Conservation (phyloP, 2,113 vertebrate species). For the Chloroceryle aenea region DNA sequence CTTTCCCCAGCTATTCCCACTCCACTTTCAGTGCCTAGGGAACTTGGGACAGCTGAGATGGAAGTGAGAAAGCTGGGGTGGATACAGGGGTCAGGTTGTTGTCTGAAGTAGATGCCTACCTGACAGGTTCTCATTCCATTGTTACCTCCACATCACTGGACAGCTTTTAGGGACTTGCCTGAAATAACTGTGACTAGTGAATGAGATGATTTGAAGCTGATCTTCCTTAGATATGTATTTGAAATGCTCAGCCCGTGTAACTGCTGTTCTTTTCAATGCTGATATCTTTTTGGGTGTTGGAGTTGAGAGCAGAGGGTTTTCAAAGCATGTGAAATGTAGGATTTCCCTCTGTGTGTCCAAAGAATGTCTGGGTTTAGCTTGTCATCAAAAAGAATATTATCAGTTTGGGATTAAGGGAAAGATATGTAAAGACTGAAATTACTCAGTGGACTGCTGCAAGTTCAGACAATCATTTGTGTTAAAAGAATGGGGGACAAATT, state of each 20-base stretch:
- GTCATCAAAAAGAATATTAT: not conserved
- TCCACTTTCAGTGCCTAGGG: not conserved
- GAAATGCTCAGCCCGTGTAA: not conserved
- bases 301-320: not conserved
- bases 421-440: not conserved
- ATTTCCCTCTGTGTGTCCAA: not conserved
- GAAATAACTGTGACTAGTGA: not conserved
- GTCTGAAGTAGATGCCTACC: not conserved
- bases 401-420: not conserved
- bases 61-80: not conserved
- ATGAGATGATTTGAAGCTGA: not conserved
- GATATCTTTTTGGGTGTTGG: not conserved
- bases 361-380: not conserved
- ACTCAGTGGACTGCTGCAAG: not conserved
- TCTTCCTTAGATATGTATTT: not conserved
- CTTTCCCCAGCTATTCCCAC: not conserved
- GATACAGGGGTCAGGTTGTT: not conserved
- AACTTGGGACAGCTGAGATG: not conserved
- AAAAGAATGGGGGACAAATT: not conserved
- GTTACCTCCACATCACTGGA: accelerated
- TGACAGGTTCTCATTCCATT: not conserved
- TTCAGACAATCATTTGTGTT: not conserved
- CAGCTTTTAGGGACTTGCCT: not conserved
- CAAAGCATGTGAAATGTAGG: not conserved
- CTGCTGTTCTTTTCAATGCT: not conserved